Evolutionary conservation across 2,888 invertebrate genomes (phyloP).

Genomic region (Drosophila quinaria): DNA sequence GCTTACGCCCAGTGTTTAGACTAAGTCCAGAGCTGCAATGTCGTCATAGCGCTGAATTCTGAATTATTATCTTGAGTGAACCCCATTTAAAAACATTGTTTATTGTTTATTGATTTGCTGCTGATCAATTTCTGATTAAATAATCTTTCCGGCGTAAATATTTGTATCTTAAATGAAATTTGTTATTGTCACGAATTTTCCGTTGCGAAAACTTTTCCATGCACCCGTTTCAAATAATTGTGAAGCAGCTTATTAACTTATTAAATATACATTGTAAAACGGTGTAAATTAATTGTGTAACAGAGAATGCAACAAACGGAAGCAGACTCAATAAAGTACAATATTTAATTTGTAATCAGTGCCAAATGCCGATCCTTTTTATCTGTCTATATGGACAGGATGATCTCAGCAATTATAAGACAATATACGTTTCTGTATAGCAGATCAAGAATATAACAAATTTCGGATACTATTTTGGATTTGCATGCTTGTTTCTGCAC

Average conservation of each 20-base stretch:
- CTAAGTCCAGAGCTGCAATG: background rate
- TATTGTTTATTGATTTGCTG: conserved; percentile 1
- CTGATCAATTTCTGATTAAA: background rate
- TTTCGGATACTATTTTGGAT: too few species aligned
- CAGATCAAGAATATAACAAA: background rate
- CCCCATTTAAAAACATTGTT: background rate
- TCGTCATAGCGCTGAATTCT: conserved; percentile 5
- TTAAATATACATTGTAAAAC: background rate
- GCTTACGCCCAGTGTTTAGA: conserved; percentile 1
- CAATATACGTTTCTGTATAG: background rate
- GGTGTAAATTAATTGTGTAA: background rate
- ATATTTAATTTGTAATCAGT: background rate
- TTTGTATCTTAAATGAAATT: background rate
- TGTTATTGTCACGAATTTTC: conserved; percentile 12
- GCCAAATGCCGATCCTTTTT: background rate
- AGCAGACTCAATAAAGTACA: background rate
- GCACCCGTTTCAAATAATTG: background rate
- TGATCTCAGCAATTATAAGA: background rate
- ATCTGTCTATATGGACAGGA: background rate
- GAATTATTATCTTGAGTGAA: conserved; percentile 22
- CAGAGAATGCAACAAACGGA: background rate
- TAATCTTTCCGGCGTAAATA: conserved; percentile 6
- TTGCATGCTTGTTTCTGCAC: background rate
- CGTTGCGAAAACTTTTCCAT: conserved; percentile 16
- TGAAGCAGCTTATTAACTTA: background rate